Conservation (phyloP, 2,888 invertebrate genomes). For the Oscheius sp. region DNA sequence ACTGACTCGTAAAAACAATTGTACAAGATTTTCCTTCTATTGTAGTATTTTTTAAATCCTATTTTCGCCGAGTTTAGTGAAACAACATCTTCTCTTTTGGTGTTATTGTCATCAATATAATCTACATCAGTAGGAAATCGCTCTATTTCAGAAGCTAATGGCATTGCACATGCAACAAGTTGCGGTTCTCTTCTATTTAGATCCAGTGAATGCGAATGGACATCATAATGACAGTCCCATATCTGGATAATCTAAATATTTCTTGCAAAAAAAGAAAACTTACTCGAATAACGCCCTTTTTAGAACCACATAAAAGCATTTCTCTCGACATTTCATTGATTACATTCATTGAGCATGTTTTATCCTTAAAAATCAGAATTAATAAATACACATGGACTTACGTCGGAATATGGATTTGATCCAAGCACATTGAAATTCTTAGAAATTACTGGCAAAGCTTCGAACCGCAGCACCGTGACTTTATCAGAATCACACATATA, state of each 20-base stretch:
- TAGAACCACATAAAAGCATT: constrained; percentile 65
- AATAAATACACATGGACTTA: constrained; percentile 9
- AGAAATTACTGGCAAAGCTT: not conserved
- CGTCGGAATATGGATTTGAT: constrained; percentile 51
- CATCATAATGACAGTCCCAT: constrained; percentile 66
- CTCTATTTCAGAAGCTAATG: constrained; percentile 38
- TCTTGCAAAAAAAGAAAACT: not conserved
- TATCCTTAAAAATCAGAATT: constrained; percentile 49
- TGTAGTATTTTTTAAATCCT: constrained; percentile 13
- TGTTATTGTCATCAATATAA: not conserved
- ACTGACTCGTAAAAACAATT: constrained; percentile 27
- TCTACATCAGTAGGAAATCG: constrained; percentile 4
- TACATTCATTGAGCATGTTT: constrained; percentile 58
- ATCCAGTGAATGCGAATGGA: constrained; percentile 57
- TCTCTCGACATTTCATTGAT: constrained; percentile 68
- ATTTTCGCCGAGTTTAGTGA: not conserved
- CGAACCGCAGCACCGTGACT: constrained; percentile 7
- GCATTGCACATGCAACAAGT: constrained; percentile 62
- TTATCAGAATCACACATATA: constrained; percentile 18
- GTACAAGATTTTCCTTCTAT: not conserved
- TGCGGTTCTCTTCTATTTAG: not conserved
- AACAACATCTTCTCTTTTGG: not conserved
- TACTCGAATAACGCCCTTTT: constrained; percentile 51
- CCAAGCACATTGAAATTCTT: constrained; percentile 44
- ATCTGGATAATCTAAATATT: constrained; percentile 43